Evolutionary conservation across 2,888 invertebrate genomes (phyloP).

Genomic region (Parthenolecanium corni): DNA sequence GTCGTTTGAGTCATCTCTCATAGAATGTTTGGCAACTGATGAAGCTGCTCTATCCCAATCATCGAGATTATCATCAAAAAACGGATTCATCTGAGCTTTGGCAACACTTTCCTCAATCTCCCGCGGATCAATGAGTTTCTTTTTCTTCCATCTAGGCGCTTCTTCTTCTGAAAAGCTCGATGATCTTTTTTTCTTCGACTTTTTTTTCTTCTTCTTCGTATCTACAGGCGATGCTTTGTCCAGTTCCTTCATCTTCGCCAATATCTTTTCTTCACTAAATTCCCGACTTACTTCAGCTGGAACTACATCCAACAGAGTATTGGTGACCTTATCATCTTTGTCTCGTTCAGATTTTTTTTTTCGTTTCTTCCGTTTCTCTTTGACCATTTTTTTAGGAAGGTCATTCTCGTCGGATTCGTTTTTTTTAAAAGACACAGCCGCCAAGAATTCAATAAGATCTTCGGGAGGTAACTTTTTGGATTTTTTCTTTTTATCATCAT

Average conservation of each 20-base stretch:
- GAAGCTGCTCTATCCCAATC: conserved; percentile 22
- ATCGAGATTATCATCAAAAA: conserved; percentile 27
- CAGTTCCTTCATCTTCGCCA: neutral
- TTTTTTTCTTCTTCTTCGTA: conserved; percentile 7
- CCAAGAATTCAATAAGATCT: conserved; percentile 2
- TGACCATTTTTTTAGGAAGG: neutral
- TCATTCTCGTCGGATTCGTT: neutral
- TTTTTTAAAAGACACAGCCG: conserved; percentile 11
- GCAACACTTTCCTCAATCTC: conserved; percentile 2
- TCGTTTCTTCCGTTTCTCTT: conserved; percentile 25
- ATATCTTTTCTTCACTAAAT: neutral
- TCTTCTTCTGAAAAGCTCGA: neutral
- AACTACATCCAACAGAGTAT: neutral
- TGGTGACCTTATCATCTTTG: conserved; percentile 6
- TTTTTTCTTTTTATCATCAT: conserved; percentile 11
- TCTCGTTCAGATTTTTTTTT: conserved; percentile 13
- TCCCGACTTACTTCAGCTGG: neutral
- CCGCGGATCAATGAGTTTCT: neutral
- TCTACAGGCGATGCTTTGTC: neutral
- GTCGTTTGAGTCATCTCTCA: conserved; percentile 20
- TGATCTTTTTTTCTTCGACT: neutral
- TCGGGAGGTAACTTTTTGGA: neutral
- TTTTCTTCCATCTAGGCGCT: neutral
- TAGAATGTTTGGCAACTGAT: conserved; percentile 12
- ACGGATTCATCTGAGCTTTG: conserved; percentile 9